A percentile compares a stretch with the other conserved stretches of the same genome.
phyloP scores from a whole-genome alignment of 2,113 vertebrate genomes.

The Engystomops pustulosus region DNA sequence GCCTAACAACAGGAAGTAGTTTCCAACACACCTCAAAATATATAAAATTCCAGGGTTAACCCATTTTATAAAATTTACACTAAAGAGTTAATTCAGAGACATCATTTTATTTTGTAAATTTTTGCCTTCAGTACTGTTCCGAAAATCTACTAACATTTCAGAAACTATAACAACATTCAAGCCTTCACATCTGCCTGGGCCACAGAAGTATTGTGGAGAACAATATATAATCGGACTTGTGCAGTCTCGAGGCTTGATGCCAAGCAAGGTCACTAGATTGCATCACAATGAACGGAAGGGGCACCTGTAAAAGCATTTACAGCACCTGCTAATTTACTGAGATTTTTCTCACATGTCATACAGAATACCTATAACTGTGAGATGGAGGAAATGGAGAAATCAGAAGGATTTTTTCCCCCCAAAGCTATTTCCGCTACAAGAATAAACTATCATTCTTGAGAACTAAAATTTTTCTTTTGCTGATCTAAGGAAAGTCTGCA shows the following conservation, averaged over 20 bases:
- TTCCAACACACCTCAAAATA: too few relatives aligned
- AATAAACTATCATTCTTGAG: background rate
- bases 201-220: constrained; percentile 8
- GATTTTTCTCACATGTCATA: constrained; percentile 45
- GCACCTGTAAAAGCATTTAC: constrained; percentile 35
- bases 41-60: too few relatives aligned
- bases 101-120: background rate
- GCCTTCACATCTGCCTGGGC: background rate
- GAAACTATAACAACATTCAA: too few relatives aligned
- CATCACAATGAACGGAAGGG: constrained; percentile 16
- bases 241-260: background rate
- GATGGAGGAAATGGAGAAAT: constrained; percentile 45
- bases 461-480: background rate
- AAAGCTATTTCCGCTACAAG: background rate
- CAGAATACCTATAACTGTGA: constrained; percentile 18
- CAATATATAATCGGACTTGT: constrained; percentile 7
- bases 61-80: background rate
- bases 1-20: too few relatives aligned
- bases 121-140: background rate
- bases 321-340: constrained; percentile 50
- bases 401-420: constrained; percentile 22
- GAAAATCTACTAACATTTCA: background rate
- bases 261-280: constrained; percentile 24
- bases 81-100: background rate
- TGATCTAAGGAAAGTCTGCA: background rate